phyloP scores from a whole-genome alignment of 2,888 invertebrate species.

The Phengaris arion region DNA sequence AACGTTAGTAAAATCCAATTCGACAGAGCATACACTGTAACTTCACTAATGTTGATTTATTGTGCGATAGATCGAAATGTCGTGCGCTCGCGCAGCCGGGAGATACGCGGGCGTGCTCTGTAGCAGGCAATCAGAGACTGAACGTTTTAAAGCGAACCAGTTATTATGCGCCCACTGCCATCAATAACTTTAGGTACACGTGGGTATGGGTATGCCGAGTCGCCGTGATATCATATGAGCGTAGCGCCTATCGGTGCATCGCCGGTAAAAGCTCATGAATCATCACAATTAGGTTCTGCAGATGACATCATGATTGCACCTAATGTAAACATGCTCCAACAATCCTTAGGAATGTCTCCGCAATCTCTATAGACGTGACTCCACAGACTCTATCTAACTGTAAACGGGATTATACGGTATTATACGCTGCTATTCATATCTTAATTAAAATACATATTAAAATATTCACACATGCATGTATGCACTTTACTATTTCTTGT shows the following conservation, averaged over 20 bases:
- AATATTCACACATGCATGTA: background rate
- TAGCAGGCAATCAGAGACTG: slow-evolving; percentile 72
- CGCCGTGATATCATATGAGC: slow-evolving; percentile 58
- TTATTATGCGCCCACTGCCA: slow-evolving; percentile 77
- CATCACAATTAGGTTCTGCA: slow-evolving; percentile 69
- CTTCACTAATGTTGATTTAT: slow-evolving; percentile 45
- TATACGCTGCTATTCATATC: background rate
- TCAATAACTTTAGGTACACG: slow-evolving; percentile 72
- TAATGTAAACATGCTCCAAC: slow-evolving; percentile 53
- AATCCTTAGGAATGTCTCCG: slow-evolving; percentile 18
- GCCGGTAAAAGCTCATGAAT: slow-evolving; percentile 73
- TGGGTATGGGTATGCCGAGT: slow-evolving; percentile 58
- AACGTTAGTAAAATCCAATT: slow-evolving; percentile 40
- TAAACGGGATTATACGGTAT: background rate
- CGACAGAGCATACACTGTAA: slow-evolving; percentile 57
- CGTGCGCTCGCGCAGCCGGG: slow-evolving; percentile 60
- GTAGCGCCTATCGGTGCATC: slow-evolving; percentile 71
- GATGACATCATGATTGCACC: slow-evolving; percentile 68
- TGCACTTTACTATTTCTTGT: slow-evolving; percentile 2
- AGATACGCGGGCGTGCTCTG: slow-evolving; percentile 63
- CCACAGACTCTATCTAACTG: background rate
- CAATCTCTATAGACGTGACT: background rate
- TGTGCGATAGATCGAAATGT: slow-evolving; percentile 36
- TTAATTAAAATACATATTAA: slow-evolving; percentile 2
- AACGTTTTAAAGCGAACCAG: slow-evolving; percentile 67